A percentile compares a stretch with the other conserved stretches of the same genome.
phyloP scores from a whole-genome alignment of 2,113 vertebrate species.

The Otis tarda region DNA sequence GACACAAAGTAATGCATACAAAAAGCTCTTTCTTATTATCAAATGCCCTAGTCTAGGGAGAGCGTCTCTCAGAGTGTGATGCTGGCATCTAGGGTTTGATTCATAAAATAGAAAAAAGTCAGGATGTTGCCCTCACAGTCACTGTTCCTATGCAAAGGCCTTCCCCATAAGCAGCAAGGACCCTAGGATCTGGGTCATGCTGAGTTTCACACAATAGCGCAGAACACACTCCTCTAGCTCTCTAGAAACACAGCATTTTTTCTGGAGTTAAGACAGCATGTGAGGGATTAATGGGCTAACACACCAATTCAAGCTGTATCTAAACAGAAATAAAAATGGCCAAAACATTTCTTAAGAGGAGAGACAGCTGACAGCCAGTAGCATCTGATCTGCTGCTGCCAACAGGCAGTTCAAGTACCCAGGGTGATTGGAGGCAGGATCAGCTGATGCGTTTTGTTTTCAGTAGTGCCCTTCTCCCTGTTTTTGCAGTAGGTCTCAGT shows the following conservation, averaged over 20 bases:
- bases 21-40: background rate
- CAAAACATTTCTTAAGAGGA: background rate
- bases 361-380: background rate
- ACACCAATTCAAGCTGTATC: background rate
- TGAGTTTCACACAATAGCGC: background rate
- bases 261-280: background rate
- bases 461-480: background rate
- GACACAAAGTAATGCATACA: rapidly evolving
- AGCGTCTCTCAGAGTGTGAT: background rate
- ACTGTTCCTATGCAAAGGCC: background rate
- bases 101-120: background rate
- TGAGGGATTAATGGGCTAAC: background rate
- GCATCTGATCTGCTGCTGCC: background rate
- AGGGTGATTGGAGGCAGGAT: background rate
- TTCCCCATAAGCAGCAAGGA: background rate
- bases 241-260: background rate
- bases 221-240: background rate
- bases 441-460: background rate
- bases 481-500: background rate
- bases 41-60: background rate
- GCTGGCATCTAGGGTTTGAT: background rate
- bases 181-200: too few relatives aligned
- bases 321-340: background rate
- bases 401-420: background rate
- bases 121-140: background rate